These are phyloP conservation scores for Phaenicophaeus curvirostris DNA, from an alignment of 2,797 vertebrate genomes.

Conservation along the genomic window DNA sequence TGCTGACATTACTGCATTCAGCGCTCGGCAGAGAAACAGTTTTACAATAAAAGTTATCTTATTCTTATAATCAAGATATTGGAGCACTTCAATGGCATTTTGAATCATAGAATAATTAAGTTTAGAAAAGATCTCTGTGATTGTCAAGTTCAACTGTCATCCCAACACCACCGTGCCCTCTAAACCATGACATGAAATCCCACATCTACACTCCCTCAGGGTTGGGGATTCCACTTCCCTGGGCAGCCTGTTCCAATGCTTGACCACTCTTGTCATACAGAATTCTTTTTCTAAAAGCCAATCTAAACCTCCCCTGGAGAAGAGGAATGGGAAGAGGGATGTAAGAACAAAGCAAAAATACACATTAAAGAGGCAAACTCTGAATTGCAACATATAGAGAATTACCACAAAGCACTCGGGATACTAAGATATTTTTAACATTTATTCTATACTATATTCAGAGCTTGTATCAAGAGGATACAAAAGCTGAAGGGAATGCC, in stretches of 20 bases:
- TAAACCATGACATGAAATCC: no score
- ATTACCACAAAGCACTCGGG: fast-evolving
- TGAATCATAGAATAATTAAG: neutral
- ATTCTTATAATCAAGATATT: neutral
- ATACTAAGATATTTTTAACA: neutral
- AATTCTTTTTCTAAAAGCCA: no score
- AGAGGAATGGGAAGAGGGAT: neutral
- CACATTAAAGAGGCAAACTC: neutral
- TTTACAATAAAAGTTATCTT: neutral
- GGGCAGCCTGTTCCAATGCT: no score
- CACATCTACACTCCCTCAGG: no score
- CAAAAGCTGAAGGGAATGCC: neutral
- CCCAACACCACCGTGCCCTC: no score
- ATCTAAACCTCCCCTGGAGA: no score
- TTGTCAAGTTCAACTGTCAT: no score
- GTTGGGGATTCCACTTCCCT: no score
- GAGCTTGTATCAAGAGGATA: neutral
- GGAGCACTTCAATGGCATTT: neutral
- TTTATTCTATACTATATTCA: neutral
- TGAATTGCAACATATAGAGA: neutral
- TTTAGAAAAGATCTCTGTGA: no score
- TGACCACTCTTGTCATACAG: no score
- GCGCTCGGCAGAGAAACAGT: neutral
- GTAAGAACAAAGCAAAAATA: neutral
- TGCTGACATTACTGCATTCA: neutral